A percentile compares a stretch with the other conserved stretches of the same genome.
phyloP scores from a whole-genome alignment of 2,797 vertebrate species.

The Syndactyla subalaris region DNA sequence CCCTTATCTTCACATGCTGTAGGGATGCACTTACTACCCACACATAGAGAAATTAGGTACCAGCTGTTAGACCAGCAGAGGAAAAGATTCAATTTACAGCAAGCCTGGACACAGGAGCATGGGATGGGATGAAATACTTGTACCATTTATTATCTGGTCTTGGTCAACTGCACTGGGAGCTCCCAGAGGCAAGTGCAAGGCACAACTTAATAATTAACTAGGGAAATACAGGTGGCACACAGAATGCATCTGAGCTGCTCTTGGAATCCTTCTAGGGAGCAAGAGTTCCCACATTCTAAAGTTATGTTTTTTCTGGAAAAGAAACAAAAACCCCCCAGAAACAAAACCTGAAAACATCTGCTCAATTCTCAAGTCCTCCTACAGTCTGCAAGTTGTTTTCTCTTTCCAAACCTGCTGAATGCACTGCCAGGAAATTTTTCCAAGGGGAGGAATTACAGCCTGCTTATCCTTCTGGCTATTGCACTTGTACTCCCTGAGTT shows the following conservation, averaged over 20 bases:
- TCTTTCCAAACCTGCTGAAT: constrained; percentile 22
- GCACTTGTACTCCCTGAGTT: neutral
- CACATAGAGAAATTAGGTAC: neutral
- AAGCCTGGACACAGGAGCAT: neutral
- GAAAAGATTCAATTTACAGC: neutral
- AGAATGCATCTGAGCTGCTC: neutral
- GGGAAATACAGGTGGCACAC: neutral
- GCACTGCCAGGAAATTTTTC: neutral
- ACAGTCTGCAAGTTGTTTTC: constrained; percentile 35
- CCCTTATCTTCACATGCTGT: neutral
- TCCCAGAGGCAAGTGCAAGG: neutral
- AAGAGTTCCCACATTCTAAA: neutral
- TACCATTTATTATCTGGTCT: neutral
- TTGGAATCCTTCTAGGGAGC: neutral
- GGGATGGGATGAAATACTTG: neutral
- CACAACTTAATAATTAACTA: constrained; percentile 17
- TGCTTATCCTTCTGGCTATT: neutral
- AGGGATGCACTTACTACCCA: neutral
- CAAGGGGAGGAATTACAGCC: neutral
- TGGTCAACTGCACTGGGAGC: neutral
- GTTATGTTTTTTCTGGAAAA: neutral
- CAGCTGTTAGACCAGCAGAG: neutral
- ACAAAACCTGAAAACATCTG: constrained; percentile 43
- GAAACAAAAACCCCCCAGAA: neutral
- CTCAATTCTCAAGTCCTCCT: constrained; percentile 11